A percentile compares a stretch with the other conserved stretches of the same genome.
These are phyloP conservation scores for Pollenia griseotomentosa DNA, from an alignment of 2,888 invertebrate species.

Conservation along the genomic window DNA sequence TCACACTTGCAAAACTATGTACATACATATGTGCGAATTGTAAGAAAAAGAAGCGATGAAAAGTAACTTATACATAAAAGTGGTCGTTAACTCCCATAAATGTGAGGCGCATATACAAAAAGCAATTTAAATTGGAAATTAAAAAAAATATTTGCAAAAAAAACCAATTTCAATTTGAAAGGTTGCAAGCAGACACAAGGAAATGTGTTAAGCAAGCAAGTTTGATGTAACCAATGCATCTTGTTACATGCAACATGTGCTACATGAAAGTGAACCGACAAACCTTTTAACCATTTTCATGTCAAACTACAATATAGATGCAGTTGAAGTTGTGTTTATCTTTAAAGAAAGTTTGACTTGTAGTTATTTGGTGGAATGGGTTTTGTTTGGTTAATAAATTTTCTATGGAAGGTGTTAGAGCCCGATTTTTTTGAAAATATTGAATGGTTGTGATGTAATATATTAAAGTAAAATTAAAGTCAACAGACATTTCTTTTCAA, in stretches of 20 bases:
- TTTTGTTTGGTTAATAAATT: neutral
- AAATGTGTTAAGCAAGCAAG: slow-evolving; percentile 9
- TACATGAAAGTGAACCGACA: neutral
- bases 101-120: slow-evolving; percentile 65
- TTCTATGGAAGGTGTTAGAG: neutral
- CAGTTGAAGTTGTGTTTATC: slow-evolving; percentile 6
- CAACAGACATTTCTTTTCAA: too few species aligned
- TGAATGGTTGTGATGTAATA: neutral
- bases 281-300: neutral
- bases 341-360: neutral
- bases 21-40: slow-evolving; percentile 19
- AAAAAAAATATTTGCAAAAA: slow-evolving; percentile 27
- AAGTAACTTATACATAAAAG: slow-evolving; percentile 58
- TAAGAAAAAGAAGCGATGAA: slow-evolving; percentile 60
- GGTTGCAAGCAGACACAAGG: slow-evolving; percentile 17
- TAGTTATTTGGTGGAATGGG: neutral
- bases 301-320: slow-evolving; percentile 10
- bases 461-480: too few species aligned
- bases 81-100: slow-evolving; percentile 74
- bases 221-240: slow-evolving; percentile 53
- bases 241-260: slow-evolving; percentile 55
- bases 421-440: neutral
- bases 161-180: slow-evolving; percentile 21
- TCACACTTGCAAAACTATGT: slow-evolving; percentile 25
- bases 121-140: slow-evolving; percentile 55